phyloP scores from a whole-genome alignment of 2,888 invertebrate genomes.

The Timandra comae region DNA sequence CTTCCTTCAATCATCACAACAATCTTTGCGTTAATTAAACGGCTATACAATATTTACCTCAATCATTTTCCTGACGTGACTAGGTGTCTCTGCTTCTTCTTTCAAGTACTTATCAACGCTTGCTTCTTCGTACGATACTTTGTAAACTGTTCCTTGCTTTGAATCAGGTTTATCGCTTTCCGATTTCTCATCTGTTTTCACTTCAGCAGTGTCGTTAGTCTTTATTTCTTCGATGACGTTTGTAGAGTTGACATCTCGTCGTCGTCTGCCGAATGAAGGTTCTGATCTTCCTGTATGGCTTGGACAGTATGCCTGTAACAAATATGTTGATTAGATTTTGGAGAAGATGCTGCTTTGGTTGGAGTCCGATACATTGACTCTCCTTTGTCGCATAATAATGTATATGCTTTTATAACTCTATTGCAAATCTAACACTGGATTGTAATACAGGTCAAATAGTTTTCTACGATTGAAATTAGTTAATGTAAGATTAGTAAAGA shows the following conservation, averaged over 20 bases:
- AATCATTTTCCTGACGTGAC: conserved; percentile 92
- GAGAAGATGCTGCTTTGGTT: too few relatives aligned
- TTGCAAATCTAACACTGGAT: too few relatives aligned
- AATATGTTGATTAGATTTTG: not conserved
- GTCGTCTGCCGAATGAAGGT: conserved; percentile 86
- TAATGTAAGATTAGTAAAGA: too few relatives aligned
- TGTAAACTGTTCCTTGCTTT: conserved; percentile 45
- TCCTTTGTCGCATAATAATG: too few relatives aligned
- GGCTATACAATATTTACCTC: conserved; percentile 78
- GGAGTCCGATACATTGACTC: too few relatives aligned
- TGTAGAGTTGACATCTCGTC: conserved; percentile 73
- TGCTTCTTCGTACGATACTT: conserved; percentile 59
- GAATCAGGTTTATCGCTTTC: conserved; percentile 34
- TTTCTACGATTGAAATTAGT: too few relatives aligned
- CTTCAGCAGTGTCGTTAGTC: conserved; percentile 49
- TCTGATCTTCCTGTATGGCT: conserved; percentile 88
- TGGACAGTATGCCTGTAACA: conserved; percentile 85
- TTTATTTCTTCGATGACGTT: conserved; percentile 25
- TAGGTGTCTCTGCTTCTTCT: conserved; percentile 78
- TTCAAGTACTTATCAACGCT: conserved; percentile 65
- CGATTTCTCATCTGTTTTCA: conserved; percentile 24
- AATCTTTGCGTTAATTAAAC: not conserved
- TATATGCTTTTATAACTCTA: too few relatives aligned
- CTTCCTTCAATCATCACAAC: not conserved
- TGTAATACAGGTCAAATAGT: too few relatives aligned